These are phyloP conservation scores for Mechanitis messenoides DNA, from an alignment of 2,888 invertebrate species.

Conservation along the genomic window DNA sequence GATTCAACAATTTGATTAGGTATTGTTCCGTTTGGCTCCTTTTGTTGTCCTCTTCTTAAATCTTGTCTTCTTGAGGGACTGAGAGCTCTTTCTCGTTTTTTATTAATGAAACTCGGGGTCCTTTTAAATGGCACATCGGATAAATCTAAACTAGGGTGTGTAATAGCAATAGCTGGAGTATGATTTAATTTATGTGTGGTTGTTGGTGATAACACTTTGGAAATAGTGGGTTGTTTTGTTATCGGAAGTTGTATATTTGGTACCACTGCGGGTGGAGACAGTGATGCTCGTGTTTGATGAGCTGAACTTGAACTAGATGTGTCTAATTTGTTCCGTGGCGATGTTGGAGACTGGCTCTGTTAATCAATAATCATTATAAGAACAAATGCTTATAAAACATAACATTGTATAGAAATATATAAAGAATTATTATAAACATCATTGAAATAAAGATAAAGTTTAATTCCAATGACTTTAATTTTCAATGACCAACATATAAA, in stretches of 20 bases:
- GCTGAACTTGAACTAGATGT: constrained; percentile 56
- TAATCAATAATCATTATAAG: constrained; percentile 28
- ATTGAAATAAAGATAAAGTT: too few relatives aligned
- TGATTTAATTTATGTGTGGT: constrained; percentile 53
- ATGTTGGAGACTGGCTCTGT: constrained; percentile 73
- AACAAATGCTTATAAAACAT: too few relatives aligned
- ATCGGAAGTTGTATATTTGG: constrained; percentile 63
- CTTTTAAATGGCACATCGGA: constrained; percentile 68
- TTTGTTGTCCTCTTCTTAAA: constrained; percentile 58
- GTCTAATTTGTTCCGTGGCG: constrained; percentile 71
- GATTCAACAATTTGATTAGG: constrained; percentile 61
- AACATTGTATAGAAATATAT: too few relatives aligned
- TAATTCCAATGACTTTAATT: too few relatives aligned
- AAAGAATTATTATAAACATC: too few relatives aligned
- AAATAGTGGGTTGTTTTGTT: constrained; percentile 67
- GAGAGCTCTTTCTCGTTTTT: constrained; percentile 70
- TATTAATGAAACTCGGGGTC: constrained; percentile 70
- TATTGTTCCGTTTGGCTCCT: constrained; percentile 63
- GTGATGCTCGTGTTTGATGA: constrained; percentile 53
- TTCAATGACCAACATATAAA: not conserved
- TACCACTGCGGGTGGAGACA: constrained; percentile 70
- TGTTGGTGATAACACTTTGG: constrained; percentile 53
- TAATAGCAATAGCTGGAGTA: constrained; percentile 77
- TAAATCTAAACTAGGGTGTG: constrained; percentile 72
- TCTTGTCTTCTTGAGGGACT: constrained; percentile 73